These are phyloP conservation scores for Polypedilum pembai DNA, from an alignment of 1,140 invertebrate genomes.

Conservation along the genomic window DNA sequence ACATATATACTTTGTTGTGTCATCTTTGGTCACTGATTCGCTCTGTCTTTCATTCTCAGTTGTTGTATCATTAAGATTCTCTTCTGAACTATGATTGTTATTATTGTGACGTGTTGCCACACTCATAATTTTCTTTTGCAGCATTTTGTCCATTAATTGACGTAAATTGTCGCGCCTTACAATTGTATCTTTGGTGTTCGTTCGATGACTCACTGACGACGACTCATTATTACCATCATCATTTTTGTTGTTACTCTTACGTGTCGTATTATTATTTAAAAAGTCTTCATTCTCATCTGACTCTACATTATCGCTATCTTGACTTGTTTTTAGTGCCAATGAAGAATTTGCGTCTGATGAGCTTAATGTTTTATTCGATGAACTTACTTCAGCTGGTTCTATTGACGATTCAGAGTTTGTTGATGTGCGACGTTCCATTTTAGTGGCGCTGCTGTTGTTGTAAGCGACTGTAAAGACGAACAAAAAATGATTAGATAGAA, in stretches of 20 bases:
- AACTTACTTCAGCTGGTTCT: constrained; percentile 40
- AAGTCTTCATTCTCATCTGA: constrained; percentile 22
- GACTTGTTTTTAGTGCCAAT: constrained; percentile 22
- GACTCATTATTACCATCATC: not conserved
- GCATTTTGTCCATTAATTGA: constrained; percentile 27
- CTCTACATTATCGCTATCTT: constrained; percentile 28
- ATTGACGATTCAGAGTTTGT: constrained; percentile 42
- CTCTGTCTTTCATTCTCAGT: not conserved
- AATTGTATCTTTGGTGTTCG: constrained; percentile 22
- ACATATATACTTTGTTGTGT: constrained; percentile 49
- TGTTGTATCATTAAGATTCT: constrained; percentile 23
- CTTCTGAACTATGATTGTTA: constrained; percentile 25
- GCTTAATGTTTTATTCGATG: constrained; percentile 21
- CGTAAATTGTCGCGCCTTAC: constrained; percentile 29
- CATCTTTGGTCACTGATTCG: constrained; percentile 26
- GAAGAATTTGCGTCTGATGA: constrained; percentile 29
- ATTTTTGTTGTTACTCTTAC: constrained; percentile 23
- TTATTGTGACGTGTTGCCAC: constrained; percentile 29
- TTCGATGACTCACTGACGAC: not conserved
- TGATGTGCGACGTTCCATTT: constrained; percentile 36
- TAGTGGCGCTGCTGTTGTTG: not conserved
- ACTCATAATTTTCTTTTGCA: constrained; percentile 23
- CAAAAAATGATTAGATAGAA: not conserved
- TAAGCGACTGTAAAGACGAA: constrained; percentile 12
- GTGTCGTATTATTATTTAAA: constrained; percentile 11